These are phyloP conservation scores for Malurus splendens DNA, from an alignment of 2,797 vertebrate genomes.

Conservation along the genomic window DNA sequence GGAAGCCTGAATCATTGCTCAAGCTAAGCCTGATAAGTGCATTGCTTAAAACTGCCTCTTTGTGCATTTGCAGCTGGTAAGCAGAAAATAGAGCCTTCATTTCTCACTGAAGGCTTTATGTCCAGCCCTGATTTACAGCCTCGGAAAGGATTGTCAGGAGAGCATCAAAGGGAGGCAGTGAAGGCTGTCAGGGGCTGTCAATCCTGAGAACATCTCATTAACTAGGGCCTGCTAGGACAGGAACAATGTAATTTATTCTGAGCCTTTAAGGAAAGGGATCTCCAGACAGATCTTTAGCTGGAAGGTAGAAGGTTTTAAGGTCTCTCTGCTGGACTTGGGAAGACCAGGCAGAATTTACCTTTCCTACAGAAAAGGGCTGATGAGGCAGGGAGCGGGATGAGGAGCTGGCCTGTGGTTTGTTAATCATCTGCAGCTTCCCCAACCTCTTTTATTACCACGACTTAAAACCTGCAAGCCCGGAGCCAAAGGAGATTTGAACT, in stretches of 20 bases:
- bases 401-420: constrained; percentile 16
- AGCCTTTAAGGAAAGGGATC: background rate
- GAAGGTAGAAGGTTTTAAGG: background rate
- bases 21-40: background rate
- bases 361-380: constrained; percentile 21
- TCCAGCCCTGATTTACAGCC: constrained; percentile 11
- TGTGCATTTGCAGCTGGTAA: background rate
- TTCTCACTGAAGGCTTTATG: constrained; percentile 10
- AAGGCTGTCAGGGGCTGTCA: constrained; percentile 13
- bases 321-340: background rate
- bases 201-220: background rate
- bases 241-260: background rate
- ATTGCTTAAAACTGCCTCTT: background rate
- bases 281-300: background rate
- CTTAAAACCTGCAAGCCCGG: constrained; percentile 1
- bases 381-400: constrained; percentile 19
- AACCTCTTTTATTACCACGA: constrained; percentile 35
- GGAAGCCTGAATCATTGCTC: constrained; percentile 4
- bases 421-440: constrained; percentile 11
- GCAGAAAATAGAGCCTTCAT: background rate
- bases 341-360: background rate
- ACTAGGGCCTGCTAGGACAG: background rate
- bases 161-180: background rate
- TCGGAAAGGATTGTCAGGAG: background rate
- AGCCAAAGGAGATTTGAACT: constrained; percentile 46